Percentiles rank a stretch among this genome's conserved stretches.
These are phyloP conservation scores for Albula goreensis DNA, from an alignment of 2,113 vertebrate species.

Conservation along the genomic window DNA sequence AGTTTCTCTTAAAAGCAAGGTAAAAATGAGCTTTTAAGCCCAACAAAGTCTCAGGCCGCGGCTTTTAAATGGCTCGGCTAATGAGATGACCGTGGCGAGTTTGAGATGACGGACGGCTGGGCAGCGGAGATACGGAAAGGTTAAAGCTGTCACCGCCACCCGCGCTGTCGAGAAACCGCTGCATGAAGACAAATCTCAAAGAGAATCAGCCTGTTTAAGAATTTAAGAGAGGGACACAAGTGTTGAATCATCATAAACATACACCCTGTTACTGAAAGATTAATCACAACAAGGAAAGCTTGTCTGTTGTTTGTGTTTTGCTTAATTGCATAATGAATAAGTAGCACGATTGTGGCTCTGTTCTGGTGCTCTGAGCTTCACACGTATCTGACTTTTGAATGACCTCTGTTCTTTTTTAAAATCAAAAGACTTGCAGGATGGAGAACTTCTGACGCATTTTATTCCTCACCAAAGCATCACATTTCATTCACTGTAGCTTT, in stretches of 20 bases:
- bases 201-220: not conserved
- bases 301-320: not conserved
- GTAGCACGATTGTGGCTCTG: not conserved
- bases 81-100: slow-evolving; percentile 47
- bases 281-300: not conserved
- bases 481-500: not conserved
- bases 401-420: not conserved
- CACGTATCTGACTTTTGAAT: not conserved
- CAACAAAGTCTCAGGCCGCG: slow-evolving; percentile 54
- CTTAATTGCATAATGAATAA: not conserved
- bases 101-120: slow-evolving; percentile 22
- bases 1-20: slow-evolving; percentile 62
- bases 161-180: not conserved
- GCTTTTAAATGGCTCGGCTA: slow-evolving; percentile 37
- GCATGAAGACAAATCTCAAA: not conserved
- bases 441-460: not conserved
- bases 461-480: not conserved
- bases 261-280: not conserved
- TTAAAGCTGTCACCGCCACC: slow-evolving; percentile 23
- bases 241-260: slow-evolving; percentile 19
- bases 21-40: slow-evolving; percentile 69
- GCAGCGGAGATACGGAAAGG: slow-evolving; percentile 21
- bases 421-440: not conserved
- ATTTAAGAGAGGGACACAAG: not conserved
- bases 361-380: not conserved